Base-by-base conservation (phyloP, 2,797 vertebrate species). In the Enteromius trimaculatus region DNA sequence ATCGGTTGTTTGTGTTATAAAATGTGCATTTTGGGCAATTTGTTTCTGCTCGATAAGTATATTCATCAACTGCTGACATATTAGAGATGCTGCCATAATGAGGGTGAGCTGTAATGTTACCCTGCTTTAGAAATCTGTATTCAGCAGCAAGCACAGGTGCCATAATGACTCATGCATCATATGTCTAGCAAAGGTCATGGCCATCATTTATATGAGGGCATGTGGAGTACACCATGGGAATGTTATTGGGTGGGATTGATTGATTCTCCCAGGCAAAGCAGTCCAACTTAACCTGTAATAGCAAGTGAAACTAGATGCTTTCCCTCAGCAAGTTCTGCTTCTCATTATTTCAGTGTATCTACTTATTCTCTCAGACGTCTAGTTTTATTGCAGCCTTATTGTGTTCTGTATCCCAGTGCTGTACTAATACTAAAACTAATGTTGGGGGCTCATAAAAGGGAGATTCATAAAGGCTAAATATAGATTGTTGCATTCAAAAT, bases 111-210 rank as follows among this genome's bases (percentile, higher is more conserved):
- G 53, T 85, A 51, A 80, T 80, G 42, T 47, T 58, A 34, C 29
- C 49, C 55, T 58, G 11, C 44, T 39, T 78, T 44, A 74, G 19
- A 69, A 51, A 39, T 34, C 62, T 58, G 80, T 79, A 71, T 84
- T 78, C 70, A 37, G 44, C 42, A 74, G 13, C 37, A 70, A 16
- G 26, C 47, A 21, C 66, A 55, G 71, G 74, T 77, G 66, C 29
- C 8, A 78, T 51, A 58, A 78, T 78, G 55, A 78, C 42, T 78
- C 51, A 78, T 62, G 78, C 75, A 78, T 83, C 53, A 64, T 42
- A 71, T 77, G 82, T 78, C 66, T 64, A 37, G 75, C 14, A 83
- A 78, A 83, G 82, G 82, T 83, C 82, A 71, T 51, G 39, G n/a
- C 55, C 14, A 83, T 78, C 75, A 78, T 78, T 49, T 75, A 66